Conservation (phyloP, 1,140 invertebrate species). For the Nymphalis io region DNA sequence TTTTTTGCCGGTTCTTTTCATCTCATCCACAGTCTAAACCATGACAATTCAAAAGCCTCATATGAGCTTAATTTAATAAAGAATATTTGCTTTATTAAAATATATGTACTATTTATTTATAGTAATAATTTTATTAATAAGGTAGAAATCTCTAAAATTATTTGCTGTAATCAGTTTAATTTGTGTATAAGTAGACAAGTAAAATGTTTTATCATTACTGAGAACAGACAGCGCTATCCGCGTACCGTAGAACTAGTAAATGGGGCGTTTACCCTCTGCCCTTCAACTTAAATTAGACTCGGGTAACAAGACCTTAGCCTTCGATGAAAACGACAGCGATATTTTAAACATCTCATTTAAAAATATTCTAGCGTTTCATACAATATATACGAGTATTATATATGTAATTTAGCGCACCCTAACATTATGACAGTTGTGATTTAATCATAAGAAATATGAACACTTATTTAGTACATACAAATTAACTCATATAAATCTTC, state of each 20-base stretch:
- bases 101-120: no score
- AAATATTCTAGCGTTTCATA: neutral
- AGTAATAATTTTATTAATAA: no score
- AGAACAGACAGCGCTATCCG: neutral
- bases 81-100: no score
- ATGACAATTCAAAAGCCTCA: no score
- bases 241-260: constrained; percentile 28
- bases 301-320: constrained; percentile 29
- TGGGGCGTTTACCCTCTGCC: constrained; percentile 48
- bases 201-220: neutral
- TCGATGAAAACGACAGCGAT: constrained; percentile 26
- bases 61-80: no score
- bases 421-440: neutral
- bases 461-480: neutral
- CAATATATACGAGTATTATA: no score
- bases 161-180: no score
- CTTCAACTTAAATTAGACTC: constrained; percentile 54
- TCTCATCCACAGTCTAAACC: no score
- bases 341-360: constrained; percentile 6
- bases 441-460: neutral
- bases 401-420: neutral
- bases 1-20: no score
- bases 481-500: neutral
- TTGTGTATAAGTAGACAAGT: no score
- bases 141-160: no score